These are phyloP conservation scores for Apamea crenata DNA, from an alignment of 2,888 invertebrate species.

Conservation along the genomic window DNA sequence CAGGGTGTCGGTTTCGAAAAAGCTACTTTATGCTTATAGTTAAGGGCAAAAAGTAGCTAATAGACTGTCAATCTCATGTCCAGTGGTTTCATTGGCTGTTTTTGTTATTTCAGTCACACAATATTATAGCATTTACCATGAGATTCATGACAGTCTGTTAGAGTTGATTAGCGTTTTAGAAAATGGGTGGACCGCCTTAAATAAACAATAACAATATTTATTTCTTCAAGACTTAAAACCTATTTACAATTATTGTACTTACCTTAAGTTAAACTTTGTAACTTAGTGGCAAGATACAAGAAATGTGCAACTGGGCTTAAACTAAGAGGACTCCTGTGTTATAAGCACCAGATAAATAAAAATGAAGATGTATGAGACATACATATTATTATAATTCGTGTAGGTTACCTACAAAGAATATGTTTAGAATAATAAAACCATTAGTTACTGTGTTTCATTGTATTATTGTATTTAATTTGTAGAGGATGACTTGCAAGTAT, in stretches of 20 bases:
- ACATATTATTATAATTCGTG: background rate
- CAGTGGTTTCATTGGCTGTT: slow-evolving; percentile 4
- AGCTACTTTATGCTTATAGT: background rate
- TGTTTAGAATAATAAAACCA: slow-evolving; percentile 18
- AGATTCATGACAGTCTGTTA: background rate
- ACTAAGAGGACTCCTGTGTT: too few species aligned
- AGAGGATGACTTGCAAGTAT: slow-evolving; percentile 54
- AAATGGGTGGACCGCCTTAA: background rate
- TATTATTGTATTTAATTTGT: slow-evolving; percentile 25
- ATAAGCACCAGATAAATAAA: too few species aligned
- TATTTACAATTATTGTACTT: too few species aligned
- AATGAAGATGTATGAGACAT: background rate
- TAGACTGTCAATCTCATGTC: background rate
- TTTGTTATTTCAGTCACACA: background rate
- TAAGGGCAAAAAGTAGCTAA: background rate
- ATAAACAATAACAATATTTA: too few species aligned
- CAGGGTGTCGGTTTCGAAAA: too few species aligned
- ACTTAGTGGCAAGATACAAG: too few species aligned
- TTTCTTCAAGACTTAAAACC: too few species aligned
- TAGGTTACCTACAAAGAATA: slow-evolving; percentile 25
- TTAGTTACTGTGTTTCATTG: slow-evolving; percentile 1
- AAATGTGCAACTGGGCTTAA: too few species aligned
- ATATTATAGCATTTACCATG: background rate
- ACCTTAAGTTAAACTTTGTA: too few species aligned
- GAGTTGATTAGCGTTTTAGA: background rate